Evolutionary conservation across 1,140 invertebrate species (phyloP).

Genomic region (Apis cerana): DNA sequence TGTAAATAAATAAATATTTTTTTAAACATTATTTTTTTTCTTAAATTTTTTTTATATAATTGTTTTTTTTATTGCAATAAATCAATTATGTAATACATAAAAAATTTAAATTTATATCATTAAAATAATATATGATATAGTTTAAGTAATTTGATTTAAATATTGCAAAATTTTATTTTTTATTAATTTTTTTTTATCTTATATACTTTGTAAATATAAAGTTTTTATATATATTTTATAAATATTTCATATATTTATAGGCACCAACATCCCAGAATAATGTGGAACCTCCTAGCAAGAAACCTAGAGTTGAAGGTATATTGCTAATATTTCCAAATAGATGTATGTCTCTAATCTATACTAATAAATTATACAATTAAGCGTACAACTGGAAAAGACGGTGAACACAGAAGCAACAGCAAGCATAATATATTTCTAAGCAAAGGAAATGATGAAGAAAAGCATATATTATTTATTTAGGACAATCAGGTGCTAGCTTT

Average conservation of each 20-base stretch:
- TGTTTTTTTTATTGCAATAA: not conserved
- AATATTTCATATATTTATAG: conserved; percentile 51
- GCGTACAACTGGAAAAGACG: conserved; percentile 67
- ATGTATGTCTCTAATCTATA: conserved; percentile 54
- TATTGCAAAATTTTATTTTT: not conserved
- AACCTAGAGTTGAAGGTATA: conserved; percentile 77
- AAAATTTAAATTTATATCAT: not conserved
- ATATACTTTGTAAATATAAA: too few relatives aligned
- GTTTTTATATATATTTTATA: not conserved
- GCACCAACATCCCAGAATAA: conserved; percentile 67
- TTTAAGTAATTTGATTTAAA: not conserved
- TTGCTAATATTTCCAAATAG: conserved; percentile 70
- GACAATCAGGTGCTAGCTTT: conserved; percentile 68
- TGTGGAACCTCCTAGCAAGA: conserved; percentile 73
- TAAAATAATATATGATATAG: not conserved
- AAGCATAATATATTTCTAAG: conserved; percentile 68
- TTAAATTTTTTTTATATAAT: not conserved
- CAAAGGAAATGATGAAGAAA: conserved; percentile 66
- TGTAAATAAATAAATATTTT: not conserved
- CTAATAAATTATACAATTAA: conserved; percentile 60
- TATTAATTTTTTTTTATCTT: not conserved
- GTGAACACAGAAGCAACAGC: conserved; percentile 71
- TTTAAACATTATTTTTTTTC: not conserved
- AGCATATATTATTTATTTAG: conserved; percentile 65
- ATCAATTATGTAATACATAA: too few relatives aligned